Evolutionary conservation across 2,113 vertebrate genomes (phyloP), one percentile per base, ranked within the genome.

Genomic region (Zeus faber): DNA sequence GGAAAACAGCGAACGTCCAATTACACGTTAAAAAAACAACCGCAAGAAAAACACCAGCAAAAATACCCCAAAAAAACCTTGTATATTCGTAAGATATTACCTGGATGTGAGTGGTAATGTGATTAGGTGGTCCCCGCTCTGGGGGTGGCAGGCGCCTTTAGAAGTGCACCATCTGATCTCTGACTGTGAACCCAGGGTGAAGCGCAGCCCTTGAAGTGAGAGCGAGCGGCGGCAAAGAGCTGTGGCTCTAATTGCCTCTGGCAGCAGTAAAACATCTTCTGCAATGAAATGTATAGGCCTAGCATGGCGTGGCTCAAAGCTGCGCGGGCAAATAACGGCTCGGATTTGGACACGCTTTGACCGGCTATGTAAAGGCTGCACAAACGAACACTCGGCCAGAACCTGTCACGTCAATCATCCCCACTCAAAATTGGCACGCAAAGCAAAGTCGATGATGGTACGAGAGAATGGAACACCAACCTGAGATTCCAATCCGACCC

Each of bases 131-230:
- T 40, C 17, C 58, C 50, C 18, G 18, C 39, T 45, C 58, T 40
- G 23, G 3, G 21, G 14, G 20, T 26, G 2, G 27, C 26, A 57
- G 29, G 35, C 7, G 23, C 10, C 50, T 48, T 64, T 21, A 40
- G 58, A 49, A 50, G 52, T 51, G 49, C 45, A 29, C 29, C 31
- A 14, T 48, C 22, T 41, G 70, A 73, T 63, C 43, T 49, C 24
- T 51, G 52, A 47, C 53, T 44, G 37, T 49, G 51, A 64, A 70
- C 18, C 37, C 60, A 43, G 48, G 43, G 31, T 53, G 44, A 73
- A 61, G 54, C 53, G 49, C 27, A 44, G 62, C 53, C 46, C 39
- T 62, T 73, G 68, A 77, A 64, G 54, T 52, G 22, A 51, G 29
- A 72, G 35, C n/a, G 35, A 20, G 18, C 33, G 17, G 17, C 18